A percentile compares a stretch with the other conserved stretches of the same genome.
phyloP scores from a whole-genome alignment of 2,888 invertebrate species.

The Lasioglossum morio region DNA sequence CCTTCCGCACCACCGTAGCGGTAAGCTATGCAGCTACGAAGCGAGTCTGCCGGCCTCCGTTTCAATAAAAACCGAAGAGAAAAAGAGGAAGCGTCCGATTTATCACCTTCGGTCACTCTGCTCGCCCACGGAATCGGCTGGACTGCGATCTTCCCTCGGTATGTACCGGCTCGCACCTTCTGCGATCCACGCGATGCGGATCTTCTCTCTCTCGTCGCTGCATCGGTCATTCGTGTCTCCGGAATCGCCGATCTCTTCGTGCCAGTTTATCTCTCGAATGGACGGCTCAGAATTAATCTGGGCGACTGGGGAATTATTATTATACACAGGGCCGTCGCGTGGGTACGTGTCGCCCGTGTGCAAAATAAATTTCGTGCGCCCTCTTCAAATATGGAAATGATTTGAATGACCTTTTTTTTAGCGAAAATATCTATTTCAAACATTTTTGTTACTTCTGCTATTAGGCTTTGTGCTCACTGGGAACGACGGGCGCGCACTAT shows the following conservation, averaged over 20 bases:
- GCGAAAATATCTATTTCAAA: too few species aligned
- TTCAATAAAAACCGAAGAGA: constrained; percentile 10
- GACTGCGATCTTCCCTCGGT: background rate
- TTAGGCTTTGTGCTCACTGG: too few species aligned
- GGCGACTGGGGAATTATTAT: background rate
- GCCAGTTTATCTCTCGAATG: background rate
- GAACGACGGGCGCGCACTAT: too few species aligned
- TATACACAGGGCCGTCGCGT: too few species aligned
- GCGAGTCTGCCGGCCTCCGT: constrained; percentile 29
- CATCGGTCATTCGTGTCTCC: constrained; percentile 1
- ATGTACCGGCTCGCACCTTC: background rate
- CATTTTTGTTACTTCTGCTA: too few species aligned
- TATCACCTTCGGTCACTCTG: constrained; percentile 52
- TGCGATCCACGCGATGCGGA: background rate
- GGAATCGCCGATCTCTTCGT: background rate
- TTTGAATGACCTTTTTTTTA: too few species aligned
- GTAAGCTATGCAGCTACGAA: constrained; percentile 56
- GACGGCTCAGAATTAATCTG: background rate
- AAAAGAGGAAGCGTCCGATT: constrained; percentile 51
- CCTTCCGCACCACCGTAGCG: constrained; percentile 38
- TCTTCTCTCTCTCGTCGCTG: background rate
- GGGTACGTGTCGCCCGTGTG: too few species aligned
- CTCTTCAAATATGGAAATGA: too few species aligned
- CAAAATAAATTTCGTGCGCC: too few species aligned
- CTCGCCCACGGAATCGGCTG: constrained; percentile 26